Evolutionary conservation across 2,113 vertebrate genomes (phyloP).

Genomic region (Solea solea): DNA sequence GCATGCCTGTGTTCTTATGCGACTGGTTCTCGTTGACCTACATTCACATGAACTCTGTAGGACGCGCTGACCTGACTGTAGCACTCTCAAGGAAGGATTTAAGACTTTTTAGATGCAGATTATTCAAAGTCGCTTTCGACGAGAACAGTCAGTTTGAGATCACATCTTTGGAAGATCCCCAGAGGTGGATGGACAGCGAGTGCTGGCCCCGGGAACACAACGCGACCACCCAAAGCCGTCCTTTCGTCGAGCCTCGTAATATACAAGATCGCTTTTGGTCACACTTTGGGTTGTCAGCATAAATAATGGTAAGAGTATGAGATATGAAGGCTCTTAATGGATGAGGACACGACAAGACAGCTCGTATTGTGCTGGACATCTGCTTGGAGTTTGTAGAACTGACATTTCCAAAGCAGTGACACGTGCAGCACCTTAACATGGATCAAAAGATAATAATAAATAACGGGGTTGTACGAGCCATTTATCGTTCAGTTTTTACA

Average conservation of each 20-base stretch:
- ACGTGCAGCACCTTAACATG: conserved; percentile 61
- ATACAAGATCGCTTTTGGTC: conserved; percentile 42
- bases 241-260: conserved; percentile 29
- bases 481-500: conserved; percentile 32
- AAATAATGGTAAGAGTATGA: conserved; percentile 41
- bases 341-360: conserved; percentile 47
- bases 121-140: conserved; percentile 35
- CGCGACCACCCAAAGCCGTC: conserved; percentile 64
- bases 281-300: conserved; percentile 59
- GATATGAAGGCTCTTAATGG: conserved; percentile 30
- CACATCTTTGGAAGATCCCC: conserved; percentile 61
- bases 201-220: conserved; percentile 39
- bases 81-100: conserved; percentile 32
- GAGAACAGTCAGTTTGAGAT: conserved; percentile 50
- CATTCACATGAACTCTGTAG: conserved; percentile 62
- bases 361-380: conserved; percentile 61
- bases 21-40: conserved; percentile 63
- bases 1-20: conserved; percentile 55
- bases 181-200: conserved; percentile 43
- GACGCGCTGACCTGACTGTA: conserved; percentile 51
- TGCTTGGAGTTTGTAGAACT: conserved; percentile 62
- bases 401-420: conserved; percentile 59
- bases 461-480: conserved; percentile 8
- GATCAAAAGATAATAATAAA: conserved; percentile 58
- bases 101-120: conserved; percentile 16